These are phyloP conservation scores for Tamias sibiricus DNA, from an alignment of 2,113 vertebrate species.

Conservation along the genomic window DNA sequence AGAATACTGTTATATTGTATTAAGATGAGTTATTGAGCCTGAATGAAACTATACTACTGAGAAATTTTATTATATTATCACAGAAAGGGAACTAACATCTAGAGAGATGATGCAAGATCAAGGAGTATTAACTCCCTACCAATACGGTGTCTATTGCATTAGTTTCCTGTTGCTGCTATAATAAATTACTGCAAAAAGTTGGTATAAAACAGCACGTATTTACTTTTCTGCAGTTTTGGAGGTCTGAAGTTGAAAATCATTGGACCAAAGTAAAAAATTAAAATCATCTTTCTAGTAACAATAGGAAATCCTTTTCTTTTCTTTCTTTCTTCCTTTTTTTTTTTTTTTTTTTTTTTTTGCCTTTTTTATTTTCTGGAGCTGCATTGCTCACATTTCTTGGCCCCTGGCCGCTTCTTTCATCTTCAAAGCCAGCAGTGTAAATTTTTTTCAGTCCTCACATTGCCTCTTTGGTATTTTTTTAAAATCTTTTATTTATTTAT, in stretches of 20 bases:
- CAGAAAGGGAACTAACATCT: neutral
- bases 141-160: neutral
- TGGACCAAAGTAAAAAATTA: neutral
- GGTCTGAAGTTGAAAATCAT: neutral
- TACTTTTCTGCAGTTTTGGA: neutral
- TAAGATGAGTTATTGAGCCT: neutral
- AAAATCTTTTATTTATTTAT: no score
- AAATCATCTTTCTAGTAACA: neutral
- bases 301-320: neutral
- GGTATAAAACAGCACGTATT: neutral
- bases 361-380: neutral
- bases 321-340: no score
- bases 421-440: neutral
- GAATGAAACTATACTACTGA: neutral
- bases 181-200: neutral
- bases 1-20: neutral
- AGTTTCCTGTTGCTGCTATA: neutral
- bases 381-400: neutral
- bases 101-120: neutral
- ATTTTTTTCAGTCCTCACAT: neutral
- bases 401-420: neutral
- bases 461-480: neutral
- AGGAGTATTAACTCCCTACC: neutral
- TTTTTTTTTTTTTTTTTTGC: no score
- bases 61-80: neutral